phyloP scores from a whole-genome alignment of 2,888 invertebrate species.

The Eledona agricola region DNA sequence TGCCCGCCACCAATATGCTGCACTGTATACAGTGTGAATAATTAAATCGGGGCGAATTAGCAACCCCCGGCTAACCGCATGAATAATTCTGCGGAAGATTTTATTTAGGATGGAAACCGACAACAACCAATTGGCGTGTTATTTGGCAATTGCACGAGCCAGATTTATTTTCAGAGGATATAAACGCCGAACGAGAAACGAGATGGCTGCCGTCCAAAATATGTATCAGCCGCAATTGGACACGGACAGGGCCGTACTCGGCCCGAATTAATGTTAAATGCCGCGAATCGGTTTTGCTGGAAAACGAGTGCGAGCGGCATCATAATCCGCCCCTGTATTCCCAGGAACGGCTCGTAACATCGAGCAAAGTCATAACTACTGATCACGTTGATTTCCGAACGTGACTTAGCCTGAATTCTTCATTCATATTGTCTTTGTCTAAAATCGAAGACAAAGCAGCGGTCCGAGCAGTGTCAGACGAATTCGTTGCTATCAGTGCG shows the following conservation, averaged over 20 bases:
- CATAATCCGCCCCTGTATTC: conserved; percentile 23
- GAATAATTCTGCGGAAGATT: conserved; percentile 25
- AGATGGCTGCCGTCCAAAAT: conserved; percentile 28
- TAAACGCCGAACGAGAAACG: conserved; percentile 28
- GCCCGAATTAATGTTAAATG: background rate
- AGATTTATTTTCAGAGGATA: conserved; percentile 20
- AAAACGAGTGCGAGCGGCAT: background rate
- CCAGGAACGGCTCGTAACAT: conserved; percentile 44
- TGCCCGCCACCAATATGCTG: conserved; percentile 26
- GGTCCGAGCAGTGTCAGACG: background rate
- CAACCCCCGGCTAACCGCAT: conserved; percentile 17
- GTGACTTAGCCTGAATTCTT: conserved; percentile 49
- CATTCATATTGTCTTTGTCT: conserved; percentile 48
- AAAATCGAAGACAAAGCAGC: conserved; percentile 36
- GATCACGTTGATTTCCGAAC: conserved; percentile 51
- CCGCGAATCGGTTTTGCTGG: conserved; percentile 1
- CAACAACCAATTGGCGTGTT: conserved; percentile 21
- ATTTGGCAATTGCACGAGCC: conserved; percentile 24
- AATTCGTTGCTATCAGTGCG: too few species aligned
- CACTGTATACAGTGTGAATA: conserved; percentile 16
- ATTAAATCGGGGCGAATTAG: conserved; percentile 25
- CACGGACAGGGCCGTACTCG: conserved; percentile 1
- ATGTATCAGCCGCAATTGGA: conserved; percentile 8
- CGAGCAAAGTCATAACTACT: conserved; percentile 47
- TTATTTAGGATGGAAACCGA: conserved; percentile 3